Evolutionary conservation across 1,140 invertebrate species (phyloP), one percentile per base, ranked within the genome.

Genomic region (Metopolophium dirhodum): DNA sequence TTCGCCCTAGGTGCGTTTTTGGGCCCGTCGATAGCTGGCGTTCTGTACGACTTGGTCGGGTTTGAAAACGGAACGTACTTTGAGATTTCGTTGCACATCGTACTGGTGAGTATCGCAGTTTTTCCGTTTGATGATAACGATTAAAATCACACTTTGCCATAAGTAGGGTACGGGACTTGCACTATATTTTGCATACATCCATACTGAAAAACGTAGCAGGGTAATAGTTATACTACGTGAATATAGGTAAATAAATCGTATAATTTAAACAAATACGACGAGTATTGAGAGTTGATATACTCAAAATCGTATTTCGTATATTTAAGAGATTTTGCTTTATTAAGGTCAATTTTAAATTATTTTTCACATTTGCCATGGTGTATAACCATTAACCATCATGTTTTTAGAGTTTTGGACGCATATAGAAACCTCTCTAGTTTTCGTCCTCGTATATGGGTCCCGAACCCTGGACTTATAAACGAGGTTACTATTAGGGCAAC

Each of bases 1-100:
- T 96, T 96, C 94, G 96, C 96, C 37, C 94, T 96, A 14, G 96
- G 96, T 54, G 95, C 95, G 68, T 96, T 96, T 94, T 94, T 95
- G 82, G 96, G 96, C 0, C 95, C 95, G 11, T 95, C 95, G 1
- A 94, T 95, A 68, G 95, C 95, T 35, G 96, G 96, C 14, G 93
- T 95, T 18, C 94, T 96, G 8, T 95, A 94, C 89, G 95, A 96
- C 87, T 35, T 94, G 54, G 94, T 96, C 82, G 96, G 95, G 18
- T 96, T 96, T 94, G 94, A 94, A 35, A 94, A 95, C 92, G 95
- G 94, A 47, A 95, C 95, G 45, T 90, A 95, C 23, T 95, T 96
- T 91, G 95, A 96, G 18, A 94, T 95, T 22, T 91, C 91, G 7
- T 94, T 94, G 18, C 95, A 95, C 85, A 26, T 94, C 35, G 20